Evolutionary conservation across 1,140 invertebrate species (phyloP).

Genomic region (Bombus sylvicola): DNA sequence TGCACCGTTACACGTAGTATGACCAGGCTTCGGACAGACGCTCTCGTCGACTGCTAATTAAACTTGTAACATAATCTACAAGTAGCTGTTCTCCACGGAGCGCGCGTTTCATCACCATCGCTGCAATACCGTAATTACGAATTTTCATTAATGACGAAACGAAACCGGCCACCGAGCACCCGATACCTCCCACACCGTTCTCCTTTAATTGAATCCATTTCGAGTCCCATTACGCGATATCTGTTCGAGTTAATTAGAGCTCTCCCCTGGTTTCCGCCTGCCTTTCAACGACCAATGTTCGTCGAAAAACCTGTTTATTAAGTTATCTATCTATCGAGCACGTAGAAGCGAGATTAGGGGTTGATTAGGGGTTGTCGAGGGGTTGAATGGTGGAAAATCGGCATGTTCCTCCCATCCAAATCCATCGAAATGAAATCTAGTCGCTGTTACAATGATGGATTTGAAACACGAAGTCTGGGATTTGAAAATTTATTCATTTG

Average conservation of each 20-base stretch:
- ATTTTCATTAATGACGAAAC: slow-evolving; percentile 27
- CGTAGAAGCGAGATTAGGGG: too few relatives aligned
- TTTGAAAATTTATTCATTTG: too few relatives aligned
- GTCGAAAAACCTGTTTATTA: too few relatives aligned
- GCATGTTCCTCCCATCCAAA: too few relatives aligned
- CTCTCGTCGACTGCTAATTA: slow-evolving; percentile 9
- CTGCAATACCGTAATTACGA: slow-evolving; percentile 10
- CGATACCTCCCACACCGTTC: neutral
- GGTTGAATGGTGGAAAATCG: too few relatives aligned
- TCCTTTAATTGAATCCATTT: slow-evolving; percentile 5
- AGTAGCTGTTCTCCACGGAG: neutral
- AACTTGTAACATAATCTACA: slow-evolving; percentile 16
- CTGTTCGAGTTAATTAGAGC: neutral
- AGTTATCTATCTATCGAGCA: too few relatives aligned
- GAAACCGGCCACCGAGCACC: neutral
- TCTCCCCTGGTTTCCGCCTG: too few relatives aligned
- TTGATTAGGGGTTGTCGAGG: too few relatives aligned
- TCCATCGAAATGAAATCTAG: too few relatives aligned
- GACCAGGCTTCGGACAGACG: neutral
- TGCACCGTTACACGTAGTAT: too few relatives aligned
- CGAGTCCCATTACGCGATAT: neutral
- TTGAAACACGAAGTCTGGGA: accelerated
- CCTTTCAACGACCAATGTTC: too few relatives aligned
- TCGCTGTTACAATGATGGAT: too few relatives aligned
- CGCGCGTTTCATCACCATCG: neutral